Percentiles rank a stretch among this genome's conserved stretches.
Conservation (phyloP, 2,113 vertebrate genomes). For the Petrocephalus microphthalmus region DNA sequence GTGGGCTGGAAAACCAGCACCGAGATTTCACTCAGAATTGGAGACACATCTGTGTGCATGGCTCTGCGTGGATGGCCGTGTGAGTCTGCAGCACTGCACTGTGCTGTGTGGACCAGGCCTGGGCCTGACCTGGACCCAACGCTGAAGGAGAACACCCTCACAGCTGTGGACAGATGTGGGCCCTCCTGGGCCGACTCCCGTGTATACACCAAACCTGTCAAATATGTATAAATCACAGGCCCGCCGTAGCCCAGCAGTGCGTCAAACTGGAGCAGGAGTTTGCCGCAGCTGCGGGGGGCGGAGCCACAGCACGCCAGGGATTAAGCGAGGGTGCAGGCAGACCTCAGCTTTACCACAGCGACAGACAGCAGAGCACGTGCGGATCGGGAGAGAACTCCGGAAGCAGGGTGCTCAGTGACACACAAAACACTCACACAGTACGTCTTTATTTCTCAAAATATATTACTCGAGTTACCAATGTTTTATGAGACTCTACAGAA, state of each 20-base stretch:
- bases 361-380: not conserved
- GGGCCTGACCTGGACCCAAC: not conserved
- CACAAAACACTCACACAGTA: slow-evolving; percentile 42
- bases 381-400: not conserved
- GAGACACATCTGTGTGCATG: not conserved
- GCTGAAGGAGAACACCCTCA: not conserved
- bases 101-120: too few relatives aligned
- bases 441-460: slow-evolving; percentile 46
- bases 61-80: not conserved
- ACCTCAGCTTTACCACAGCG: not conserved
- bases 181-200: slow-evolving; percentile 50
- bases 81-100: not conserved
- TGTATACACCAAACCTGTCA: slow-evolving; percentile 69
- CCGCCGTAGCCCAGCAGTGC: slow-evolving; percentile 62
- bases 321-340: not conserved
- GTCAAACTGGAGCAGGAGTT: slow-evolving; percentile 71
- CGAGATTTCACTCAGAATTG: not conserved
- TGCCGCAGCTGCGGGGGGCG: slow-evolving; percentile 52
- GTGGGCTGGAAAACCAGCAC: not conserved
- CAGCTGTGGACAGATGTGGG: slow-evolving; percentile 67
- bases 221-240: slow-evolving; percentile 69
- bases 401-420: slow-evolving; percentile 60
- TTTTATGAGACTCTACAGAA: slow-evolving; percentile 24
- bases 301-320: slow-evolving; percentile 24
- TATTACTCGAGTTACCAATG: slow-evolving; percentile 37